A percentile compares a stretch with the other conserved stretches of the same genome.
These are phyloP conservation scores for Eulithis testata DNA, from an alignment of 2,888 invertebrate genomes.

Conservation along the genomic window DNA sequence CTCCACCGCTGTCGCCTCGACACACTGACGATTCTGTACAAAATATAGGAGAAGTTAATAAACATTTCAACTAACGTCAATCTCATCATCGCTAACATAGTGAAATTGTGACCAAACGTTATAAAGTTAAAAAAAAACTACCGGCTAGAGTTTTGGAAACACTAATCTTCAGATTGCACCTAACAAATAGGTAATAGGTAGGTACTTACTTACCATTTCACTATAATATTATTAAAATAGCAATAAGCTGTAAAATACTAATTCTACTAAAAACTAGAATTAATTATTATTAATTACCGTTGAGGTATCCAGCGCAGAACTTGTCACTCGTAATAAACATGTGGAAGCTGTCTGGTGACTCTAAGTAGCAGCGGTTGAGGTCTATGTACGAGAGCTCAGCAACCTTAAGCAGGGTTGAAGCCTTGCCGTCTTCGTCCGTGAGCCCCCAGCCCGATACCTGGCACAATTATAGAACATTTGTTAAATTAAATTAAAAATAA, in stretches of 20 bases:
- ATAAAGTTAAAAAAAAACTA: too few relatives aligned
- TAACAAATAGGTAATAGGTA: too few relatives aligned
- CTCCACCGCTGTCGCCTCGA: constrained; percentile 9
- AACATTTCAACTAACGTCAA: too few relatives aligned
- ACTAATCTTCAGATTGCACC: too few relatives aligned
- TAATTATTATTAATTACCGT: not conserved
- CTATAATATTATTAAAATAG: too few relatives aligned
- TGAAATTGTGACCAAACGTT: too few relatives aligned
- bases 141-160: too few relatives aligned
- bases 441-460: constrained; percentile 59
- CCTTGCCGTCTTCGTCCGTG: constrained; percentile 41
- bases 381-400: constrained; percentile 51
- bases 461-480: not conserved
- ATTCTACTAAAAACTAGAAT: too few relatives aligned
- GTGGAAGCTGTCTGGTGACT: constrained; percentile 39
- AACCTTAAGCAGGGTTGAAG: constrained; percentile 48
- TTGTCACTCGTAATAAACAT: constrained; percentile 60
- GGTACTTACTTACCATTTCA: too few relatives aligned
- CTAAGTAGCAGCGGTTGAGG: constrained; percentile 31
- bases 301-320: constrained; percentile 56
- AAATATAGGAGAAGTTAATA: not conserved
- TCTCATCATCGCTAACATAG: too few relatives aligned
- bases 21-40: constrained; percentile 1
- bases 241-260: too few relatives aligned
- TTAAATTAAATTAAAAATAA: too few relatives aligned